A percentile compares a stretch with the other conserved stretches of the same genome.
These are phyloP conservation scores for Ectemnius continuus DNA, from an alignment of 2,888 invertebrate genomes.

Conservation along the genomic window DNA sequence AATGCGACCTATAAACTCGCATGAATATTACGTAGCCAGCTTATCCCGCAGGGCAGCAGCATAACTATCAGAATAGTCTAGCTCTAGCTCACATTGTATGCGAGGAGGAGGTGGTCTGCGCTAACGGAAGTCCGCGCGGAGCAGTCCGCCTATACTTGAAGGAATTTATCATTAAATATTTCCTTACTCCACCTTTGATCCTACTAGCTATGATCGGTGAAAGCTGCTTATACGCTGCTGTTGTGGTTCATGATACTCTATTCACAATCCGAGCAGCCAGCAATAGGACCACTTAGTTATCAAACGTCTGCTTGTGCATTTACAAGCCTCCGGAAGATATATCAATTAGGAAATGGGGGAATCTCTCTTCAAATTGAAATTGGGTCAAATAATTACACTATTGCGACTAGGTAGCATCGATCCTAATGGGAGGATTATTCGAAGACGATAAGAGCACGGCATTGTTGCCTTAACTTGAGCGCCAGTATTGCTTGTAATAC, in stretches of 20 bases:
- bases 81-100: not conserved
- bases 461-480: constrained; percentile 41
- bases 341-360: too few species aligned
- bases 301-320: too few species aligned
- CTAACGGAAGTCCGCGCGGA: constrained; percentile 5
- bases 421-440: constrained; percentile 26
- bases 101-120: not conserved
- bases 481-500: constrained; percentile 39
- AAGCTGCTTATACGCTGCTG: too few species aligned
- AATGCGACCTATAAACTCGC: not conserved
- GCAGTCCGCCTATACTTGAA: not conserved
- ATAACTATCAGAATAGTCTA: not conserved
- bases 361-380: too few species aligned
- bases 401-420: not conserved
- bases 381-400: too few species aligned
- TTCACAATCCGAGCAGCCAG: not conserved
- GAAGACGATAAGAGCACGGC: constrained; percentile 20
- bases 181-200: constrained; percentile 12
- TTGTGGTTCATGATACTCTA: not conserved
- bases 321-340: too few species aligned
- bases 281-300: too few species aligned
- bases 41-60: constrained; percentile 1
- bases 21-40: constrained; percentile 1
- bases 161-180: constrained; percentile 10
- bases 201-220: not conserved